Percentiles rank a stretch among this genome's conserved stretches.
phyloP scores from a whole-genome alignment of 2,888 invertebrate genomes.

The Erebia ligea region DNA sequence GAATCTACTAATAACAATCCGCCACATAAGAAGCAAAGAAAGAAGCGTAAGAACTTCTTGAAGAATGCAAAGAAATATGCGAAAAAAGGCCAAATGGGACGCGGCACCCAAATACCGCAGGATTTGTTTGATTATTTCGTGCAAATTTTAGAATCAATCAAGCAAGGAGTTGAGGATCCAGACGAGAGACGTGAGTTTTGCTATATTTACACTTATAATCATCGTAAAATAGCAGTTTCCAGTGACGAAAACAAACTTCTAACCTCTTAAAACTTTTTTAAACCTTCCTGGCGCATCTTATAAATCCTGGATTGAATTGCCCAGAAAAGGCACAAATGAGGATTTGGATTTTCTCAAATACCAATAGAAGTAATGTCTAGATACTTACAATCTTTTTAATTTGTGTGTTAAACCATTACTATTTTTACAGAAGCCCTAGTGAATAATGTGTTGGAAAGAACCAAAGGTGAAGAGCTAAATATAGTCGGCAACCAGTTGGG shows the following conservation, averaged over 20 bases:
- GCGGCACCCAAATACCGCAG: slow-evolving; percentile 87
- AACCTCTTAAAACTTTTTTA: neutral
- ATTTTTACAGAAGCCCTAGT: slow-evolving; percentile 85
- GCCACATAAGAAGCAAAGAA: slow-evolving; percentile 77
- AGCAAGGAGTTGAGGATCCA: slow-evolving; percentile 85
- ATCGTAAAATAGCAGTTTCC: neutral
- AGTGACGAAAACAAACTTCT: neutral
- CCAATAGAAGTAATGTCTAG: no score
- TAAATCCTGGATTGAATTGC: no score
- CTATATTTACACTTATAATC: neutral
- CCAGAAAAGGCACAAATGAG: no score
- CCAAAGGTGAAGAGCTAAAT: slow-evolving; percentile 87
- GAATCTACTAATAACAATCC: slow-evolving; percentile 51
- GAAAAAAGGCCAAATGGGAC: slow-evolving; percentile 88
- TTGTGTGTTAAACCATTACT: neutral
- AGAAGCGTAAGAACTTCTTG: slow-evolving; percentile 86
- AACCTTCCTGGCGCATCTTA: no score
- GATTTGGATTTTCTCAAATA: no score
- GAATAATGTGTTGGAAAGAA: slow-evolving; percentile 89
- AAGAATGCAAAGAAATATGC: slow-evolving; percentile 90
- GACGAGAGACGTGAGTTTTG: slow-evolving; percentile 86
- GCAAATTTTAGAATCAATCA: slow-evolving; percentile 87
- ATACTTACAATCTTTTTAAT: neutral
- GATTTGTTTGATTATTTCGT: slow-evolving; percentile 91
- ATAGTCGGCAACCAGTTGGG: slow-evolving; percentile 91